A percentile compares a stretch with the other conserved stretches of the same genome.
Conservation (phyloP, 1,140 invertebrate genomes). For the Drosophila fuyamai region DNA sequence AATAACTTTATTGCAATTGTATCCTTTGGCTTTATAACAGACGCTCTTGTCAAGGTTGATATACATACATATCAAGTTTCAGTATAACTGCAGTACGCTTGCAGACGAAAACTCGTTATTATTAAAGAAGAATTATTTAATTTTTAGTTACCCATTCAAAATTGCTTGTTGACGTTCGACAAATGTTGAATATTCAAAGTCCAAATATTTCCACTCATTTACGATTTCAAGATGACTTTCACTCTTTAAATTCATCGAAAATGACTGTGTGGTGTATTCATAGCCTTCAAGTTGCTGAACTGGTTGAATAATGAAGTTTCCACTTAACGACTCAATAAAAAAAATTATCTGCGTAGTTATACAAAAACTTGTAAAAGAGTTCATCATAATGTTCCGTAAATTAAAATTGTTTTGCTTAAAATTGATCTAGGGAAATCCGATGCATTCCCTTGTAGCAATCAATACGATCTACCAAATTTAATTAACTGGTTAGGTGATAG, state of each 20-base stretch:
- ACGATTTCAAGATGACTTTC: conserved; percentile 54
- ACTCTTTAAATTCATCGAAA: conserved; percentile 2
- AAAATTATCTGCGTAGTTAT: background rate
- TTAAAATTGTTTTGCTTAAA: background rate
- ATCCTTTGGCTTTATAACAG: too few species aligned
- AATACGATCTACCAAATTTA: background rate
- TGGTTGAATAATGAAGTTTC: conserved; percentile 10
- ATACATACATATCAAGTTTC: too few species aligned
- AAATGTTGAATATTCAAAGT: conserved; percentile 86
- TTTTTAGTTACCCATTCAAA: conserved; percentile 75
- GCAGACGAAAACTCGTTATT: too few species aligned
- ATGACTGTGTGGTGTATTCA: background rate
- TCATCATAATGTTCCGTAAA: background rate
- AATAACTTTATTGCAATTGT: too few species aligned
- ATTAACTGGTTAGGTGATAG: background rate
- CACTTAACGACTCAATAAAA: background rate
- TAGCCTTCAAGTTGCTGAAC: conserved; percentile 2
- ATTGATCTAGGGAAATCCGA: background rate
- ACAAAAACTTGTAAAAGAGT: background rate
- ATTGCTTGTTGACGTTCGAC: conserved; percentile 85
- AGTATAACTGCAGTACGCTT: too few species aligned
- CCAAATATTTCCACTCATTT: conserved; percentile 87
- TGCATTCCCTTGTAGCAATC: background rate
- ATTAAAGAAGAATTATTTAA: too few species aligned
- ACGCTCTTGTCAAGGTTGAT: too few species aligned